phyloP scores from a whole-genome alignment of 2,113 vertebrate genomes.

The Semnopithecus entellus region DNA sequence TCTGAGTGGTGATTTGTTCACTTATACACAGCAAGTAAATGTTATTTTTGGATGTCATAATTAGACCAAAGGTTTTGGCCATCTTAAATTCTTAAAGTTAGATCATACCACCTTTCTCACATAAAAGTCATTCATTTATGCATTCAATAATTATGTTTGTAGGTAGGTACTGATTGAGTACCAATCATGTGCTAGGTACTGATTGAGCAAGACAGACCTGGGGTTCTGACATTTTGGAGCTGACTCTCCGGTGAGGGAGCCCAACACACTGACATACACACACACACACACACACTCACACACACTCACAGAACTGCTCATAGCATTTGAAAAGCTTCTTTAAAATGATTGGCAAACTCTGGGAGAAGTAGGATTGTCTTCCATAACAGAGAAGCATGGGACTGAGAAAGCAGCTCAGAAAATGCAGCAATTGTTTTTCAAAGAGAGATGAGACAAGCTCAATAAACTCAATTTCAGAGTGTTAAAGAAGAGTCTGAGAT shows the following conservation, averaged over 20 bases:
- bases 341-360: not conserved
- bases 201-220: not conserved
- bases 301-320: rapidly evolving
- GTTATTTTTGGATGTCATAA: not conserved
- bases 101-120: not conserved
- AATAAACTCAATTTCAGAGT: not conserved
- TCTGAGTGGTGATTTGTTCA: not conserved
- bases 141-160: not conserved
- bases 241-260: not conserved
- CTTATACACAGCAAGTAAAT: not conserved
- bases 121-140: not conserved
- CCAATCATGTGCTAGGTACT: not conserved
- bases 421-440: not conserved
- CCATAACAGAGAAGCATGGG: not conserved
- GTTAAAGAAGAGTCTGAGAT: not conserved
- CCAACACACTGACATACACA: not conserved
- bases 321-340: not conserved
- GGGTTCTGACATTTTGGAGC: not conserved
- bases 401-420: not conserved
- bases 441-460: not conserved
- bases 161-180: not conserved
- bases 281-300: too few relatives aligned
- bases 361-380: not conserved
- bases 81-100: not conserved
- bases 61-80: not conserved